Percentiles rank a stretch among this genome's conserved stretches.
These are phyloP conservation scores for Pogonocherus hispidulus DNA, from an alignment of 2,888 invertebrate genomes.

Conservation along the genomic window DNA sequence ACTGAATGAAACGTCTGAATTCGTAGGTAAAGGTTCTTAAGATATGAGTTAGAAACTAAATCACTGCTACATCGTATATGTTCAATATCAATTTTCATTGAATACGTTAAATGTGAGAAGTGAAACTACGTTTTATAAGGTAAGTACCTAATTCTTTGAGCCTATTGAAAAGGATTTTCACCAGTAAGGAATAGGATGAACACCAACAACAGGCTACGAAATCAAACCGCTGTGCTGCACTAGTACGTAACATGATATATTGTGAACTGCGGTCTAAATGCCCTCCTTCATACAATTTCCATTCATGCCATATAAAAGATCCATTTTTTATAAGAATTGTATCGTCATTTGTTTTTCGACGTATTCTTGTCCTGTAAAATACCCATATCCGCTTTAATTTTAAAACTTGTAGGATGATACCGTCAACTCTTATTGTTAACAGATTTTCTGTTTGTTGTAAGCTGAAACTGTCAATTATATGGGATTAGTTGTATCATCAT, in stretches of 20 bases:
- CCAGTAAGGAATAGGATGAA: conserved; percentile 5
- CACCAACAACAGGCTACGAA: conserved; percentile 28
- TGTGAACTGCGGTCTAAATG: conserved; percentile 59
- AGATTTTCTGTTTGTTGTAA: conserved; percentile 30
- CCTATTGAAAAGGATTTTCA: neutral
- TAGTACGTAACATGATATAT: conserved; percentile 61
- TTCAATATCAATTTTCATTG: too few species aligned
- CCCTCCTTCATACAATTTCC: conserved; percentile 52
- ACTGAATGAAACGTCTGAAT: too few species aligned
- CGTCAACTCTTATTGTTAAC: conserved; percentile 39
- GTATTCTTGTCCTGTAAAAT: conserved; percentile 30
- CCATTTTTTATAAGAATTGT: conserved; percentile 51
- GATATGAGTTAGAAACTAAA: too few species aligned
- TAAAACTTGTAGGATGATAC: conserved; percentile 36
- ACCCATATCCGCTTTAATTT: conserved; percentile 45
- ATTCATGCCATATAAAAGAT: conserved; percentile 55
- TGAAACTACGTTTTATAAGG: neutral
- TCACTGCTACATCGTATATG: too few species aligned
- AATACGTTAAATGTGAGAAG: too few species aligned
- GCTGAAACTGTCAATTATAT: conserved; percentile 40
- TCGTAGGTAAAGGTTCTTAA: too few species aligned
- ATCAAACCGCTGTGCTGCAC: conserved; percentile 37
- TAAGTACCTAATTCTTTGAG: neutral
- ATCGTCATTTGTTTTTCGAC: conserved; percentile 37
- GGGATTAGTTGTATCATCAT: conserved; percentile 48